Base-by-base conservation (phyloP, 1,140 invertebrate genomes). In the Plectrocnemia conspersa region DNA sequence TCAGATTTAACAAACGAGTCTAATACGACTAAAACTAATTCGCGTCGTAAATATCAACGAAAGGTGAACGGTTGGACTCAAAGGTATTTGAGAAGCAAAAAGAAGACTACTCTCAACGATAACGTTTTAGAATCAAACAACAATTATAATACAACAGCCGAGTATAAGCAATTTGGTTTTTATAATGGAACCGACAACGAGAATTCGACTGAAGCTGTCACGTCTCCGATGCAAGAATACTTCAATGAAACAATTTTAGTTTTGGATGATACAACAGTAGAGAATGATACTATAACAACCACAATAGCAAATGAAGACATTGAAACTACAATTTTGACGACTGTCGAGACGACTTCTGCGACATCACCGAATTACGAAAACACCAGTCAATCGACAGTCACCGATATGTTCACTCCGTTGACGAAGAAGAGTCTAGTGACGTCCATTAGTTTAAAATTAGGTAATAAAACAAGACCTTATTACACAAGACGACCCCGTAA, bases 391-490 rank as follows among this genome's bases (percentile, higher is more conserved):
- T 46, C 54, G n/a, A 47, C 63, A 25, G 49, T 58, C 7, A 35
- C 36, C 36, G 47, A 50, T 3, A 5, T 25, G 15, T 50, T 38
- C 27, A 52, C 49, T 13, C 59, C 59, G 11, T 25, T 49, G 23
- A 72, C 72, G 11, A 67, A 65, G 52, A 67, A 70, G 62, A 71
- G 68, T 57, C 67, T 62, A 32, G 64, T 62, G 18, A 73, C 71
- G 15, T 72, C 68, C 0, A 68, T 71, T 2, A 72, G 68, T 59
- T 62, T 68, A 42, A 63, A 73, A 59, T 64, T 72, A 16, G 66
- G 59, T 49, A 65, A 62, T 23, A 58, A 52, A 55, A 58, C 59
- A 5, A 52, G 47, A 41, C 59, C 59, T 10, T 61, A 54, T 25
- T 41, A 19, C n/a, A n/a, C n/a, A n/a, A n/a, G n/a, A n/a, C n/a